Conservation (phyloP, 2,113 vertebrate genomes). For the Fukomys damarensis region DNA sequence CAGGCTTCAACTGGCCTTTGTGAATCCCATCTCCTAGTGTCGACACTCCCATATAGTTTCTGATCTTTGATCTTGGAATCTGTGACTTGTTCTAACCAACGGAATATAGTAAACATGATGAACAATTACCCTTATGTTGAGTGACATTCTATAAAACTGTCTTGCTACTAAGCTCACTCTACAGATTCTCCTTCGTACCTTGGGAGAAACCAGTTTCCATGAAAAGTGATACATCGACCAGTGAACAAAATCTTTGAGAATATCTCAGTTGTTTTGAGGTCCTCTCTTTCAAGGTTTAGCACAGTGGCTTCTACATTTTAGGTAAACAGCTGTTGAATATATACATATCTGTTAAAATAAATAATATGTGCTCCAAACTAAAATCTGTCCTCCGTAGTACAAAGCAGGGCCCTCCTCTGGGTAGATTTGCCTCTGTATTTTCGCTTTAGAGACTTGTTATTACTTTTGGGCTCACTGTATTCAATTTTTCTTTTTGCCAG, state of each 20-base stretch:
- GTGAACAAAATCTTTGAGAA: not conserved
- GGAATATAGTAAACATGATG: not conserved
- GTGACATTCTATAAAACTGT: not conserved
- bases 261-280: not conserved
- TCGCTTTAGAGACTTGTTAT: not conserved
- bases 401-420: not conserved
- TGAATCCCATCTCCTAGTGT: not conserved
- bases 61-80: not conserved
- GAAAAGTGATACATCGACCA: not conserved
- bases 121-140: not conserved
- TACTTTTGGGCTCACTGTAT: not conserved
- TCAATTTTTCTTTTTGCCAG: not conserved
- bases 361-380: not conserved
- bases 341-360: not conserved
- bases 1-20: not conserved
- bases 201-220: not conserved
- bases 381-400: not conserved
- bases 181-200: not conserved
- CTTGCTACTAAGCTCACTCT: not conserved
- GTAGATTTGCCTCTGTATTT: not conserved
- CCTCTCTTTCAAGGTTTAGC: not conserved
- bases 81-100: not conserved
- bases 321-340: not conserved
- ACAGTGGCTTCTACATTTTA: not conserved
- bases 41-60: not conserved